These are phyloP conservation scores for Eristalinus aeneus DNA, from an alignment of 2,888 invertebrate genomes.

Conservation along the genomic window DNA sequence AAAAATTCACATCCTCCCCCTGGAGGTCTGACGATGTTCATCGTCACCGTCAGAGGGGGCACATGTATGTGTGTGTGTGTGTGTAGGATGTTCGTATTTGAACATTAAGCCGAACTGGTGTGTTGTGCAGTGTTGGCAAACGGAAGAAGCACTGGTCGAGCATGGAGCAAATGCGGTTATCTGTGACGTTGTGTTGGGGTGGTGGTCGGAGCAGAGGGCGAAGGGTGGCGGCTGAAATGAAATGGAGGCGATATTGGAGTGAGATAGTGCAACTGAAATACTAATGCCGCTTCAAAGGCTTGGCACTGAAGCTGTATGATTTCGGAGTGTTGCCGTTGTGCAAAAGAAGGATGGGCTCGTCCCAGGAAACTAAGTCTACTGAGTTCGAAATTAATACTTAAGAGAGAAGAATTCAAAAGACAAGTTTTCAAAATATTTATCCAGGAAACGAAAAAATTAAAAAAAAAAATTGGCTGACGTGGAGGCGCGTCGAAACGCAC, in stretches of 20 bases:
- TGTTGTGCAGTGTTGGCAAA: slow-evolving; percentile 16
- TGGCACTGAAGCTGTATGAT: slow-evolving; percentile 23
- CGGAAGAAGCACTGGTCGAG: slow-evolving; percentile 6
- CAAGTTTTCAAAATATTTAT: too few relatives aligned
- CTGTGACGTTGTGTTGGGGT: background rate
- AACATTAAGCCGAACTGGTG: slow-evolving; percentile 32
- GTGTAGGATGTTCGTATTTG: slow-evolving; percentile 3
- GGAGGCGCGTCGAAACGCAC: too few relatives aligned
- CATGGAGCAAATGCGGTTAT: background rate
- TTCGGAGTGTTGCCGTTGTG: slow-evolving; percentile 33
- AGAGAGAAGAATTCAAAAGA: too few relatives aligned
- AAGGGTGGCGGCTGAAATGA: background rate
- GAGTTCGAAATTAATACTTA: too few relatives aligned
- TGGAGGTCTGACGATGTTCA: background rate
- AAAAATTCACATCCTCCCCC: slow-evolving; percentile 65
- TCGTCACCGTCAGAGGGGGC: background rate
- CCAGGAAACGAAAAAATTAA: too few relatives aligned
- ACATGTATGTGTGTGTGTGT: background rate
- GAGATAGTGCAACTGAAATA: slow-evolving; percentile 38
- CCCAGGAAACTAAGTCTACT: too few relatives aligned
- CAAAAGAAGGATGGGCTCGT: background rate
- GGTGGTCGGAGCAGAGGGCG: background rate
- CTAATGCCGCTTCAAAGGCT: slow-evolving; percentile 29
- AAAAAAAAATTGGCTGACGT: too few relatives aligned
- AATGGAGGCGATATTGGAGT: slow-evolving; percentile 33